These are phyloP conservation scores for Tachuris rubrigastra DNA, from an alignment of 2,113 vertebrate genomes.

Conservation along the genomic window DNA sequence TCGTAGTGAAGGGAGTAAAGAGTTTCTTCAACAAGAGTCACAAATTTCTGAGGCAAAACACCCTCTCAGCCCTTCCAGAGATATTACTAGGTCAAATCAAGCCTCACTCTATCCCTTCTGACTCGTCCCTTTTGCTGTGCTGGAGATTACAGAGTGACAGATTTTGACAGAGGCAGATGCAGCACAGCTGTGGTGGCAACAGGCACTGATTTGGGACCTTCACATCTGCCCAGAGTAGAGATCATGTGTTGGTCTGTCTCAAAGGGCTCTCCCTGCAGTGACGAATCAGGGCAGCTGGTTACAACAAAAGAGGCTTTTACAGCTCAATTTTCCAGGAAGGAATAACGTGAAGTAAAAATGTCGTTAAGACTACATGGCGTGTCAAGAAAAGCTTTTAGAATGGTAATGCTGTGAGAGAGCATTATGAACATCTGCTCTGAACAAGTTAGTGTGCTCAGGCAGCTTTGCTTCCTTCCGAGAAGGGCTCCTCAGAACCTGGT, in stretches of 20 bases:
- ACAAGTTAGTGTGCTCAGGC: neutral
- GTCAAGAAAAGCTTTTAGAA: neutral
- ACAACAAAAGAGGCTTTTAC: conserved; percentile 14
- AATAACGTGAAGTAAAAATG: neutral
- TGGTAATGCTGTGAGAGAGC: neutral
- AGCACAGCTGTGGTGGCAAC: neutral
- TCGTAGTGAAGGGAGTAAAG: neutral
- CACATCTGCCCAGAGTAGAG: neutral
- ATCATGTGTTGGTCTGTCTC: neutral
- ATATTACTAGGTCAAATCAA: neutral
- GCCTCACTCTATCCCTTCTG: neutral
- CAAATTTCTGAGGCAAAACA: neutral
- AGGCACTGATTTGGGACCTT: neutral
- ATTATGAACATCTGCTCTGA: neutral
- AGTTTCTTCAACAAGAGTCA: neutral
- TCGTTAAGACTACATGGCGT: neutral
- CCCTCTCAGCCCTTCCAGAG: neutral
- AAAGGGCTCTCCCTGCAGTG: neutral
- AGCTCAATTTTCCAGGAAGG: neutral
- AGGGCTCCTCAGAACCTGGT: rapidly evolving
- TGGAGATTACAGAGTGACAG: neutral
- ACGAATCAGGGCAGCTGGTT: neutral
- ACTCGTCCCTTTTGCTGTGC: neutral
- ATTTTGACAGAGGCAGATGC: neutral
- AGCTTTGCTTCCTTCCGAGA: neutral